A percentile compares a stretch with the other conserved stretches of the same genome.
These are phyloP conservation scores for Gymnobelideus leadbeateri DNA, from an alignment of 2,113 vertebrate genomes.

Conservation along the genomic window DNA sequence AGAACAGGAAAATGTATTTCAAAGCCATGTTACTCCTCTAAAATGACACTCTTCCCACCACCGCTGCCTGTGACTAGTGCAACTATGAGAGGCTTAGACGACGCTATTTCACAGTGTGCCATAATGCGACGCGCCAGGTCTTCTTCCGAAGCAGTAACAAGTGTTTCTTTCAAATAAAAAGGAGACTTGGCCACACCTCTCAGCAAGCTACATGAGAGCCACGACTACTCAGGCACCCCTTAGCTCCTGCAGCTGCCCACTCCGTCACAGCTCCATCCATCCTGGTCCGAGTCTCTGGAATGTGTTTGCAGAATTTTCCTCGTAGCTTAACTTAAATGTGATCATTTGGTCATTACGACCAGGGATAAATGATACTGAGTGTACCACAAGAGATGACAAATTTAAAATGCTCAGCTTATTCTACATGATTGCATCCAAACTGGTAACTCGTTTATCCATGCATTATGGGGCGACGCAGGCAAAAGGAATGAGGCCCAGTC, in stretches of 20 bases:
- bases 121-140: slow-evolving; percentile 57
- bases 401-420: slow-evolving; percentile 68
- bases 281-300: slow-evolving; percentile 75
- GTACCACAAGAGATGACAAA: slow-evolving; percentile 71
- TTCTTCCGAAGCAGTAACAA: slow-evolving; percentile 63
- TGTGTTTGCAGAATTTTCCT: slow-evolving; percentile 58
- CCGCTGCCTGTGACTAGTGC: background rate
- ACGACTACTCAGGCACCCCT: slow-evolving; percentile 46
- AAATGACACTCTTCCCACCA: slow-evolving; percentile 46
- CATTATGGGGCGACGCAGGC: slow-evolving; percentile 74
- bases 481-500: slow-evolving; percentile 80
- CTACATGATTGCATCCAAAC: slow-evolving; percentile 71
- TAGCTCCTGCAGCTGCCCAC: background rate
- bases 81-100: slow-evolving; percentile 51
- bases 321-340: slow-evolving; percentile 49
- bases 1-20: slow-evolving; percentile 48
- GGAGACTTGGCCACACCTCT: slow-evolving; percentile 47
- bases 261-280: slow-evolving; percentile 41
- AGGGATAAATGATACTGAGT: slow-evolving; percentile 62
- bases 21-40: slow-evolving; percentile 51
- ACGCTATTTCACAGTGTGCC: slow-evolving; percentile 26
- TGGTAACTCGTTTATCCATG: slow-evolving; percentile 79
- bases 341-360: slow-evolving; percentile 55
- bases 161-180: slow-evolving; percentile 64
- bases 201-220: slow-evolving; percentile 60